Conservation (phyloP, 2,888 invertebrate genomes). For the Sabellastarte sp. region DNA sequence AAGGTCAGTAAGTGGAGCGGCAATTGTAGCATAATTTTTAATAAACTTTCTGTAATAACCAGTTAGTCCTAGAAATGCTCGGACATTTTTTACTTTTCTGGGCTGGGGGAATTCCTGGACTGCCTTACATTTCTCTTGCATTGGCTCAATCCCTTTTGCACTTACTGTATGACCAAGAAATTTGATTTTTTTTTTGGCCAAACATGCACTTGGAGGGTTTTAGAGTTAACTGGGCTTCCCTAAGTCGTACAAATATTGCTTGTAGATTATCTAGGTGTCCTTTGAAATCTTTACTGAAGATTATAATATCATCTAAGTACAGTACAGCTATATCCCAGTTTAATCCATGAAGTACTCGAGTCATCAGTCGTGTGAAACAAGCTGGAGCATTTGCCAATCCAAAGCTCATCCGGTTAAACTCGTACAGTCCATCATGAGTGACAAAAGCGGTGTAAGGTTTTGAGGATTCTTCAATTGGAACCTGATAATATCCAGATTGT, state of each 20-base stretch:
- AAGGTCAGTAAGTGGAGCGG: background rate
- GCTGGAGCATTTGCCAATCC: slow-evolving; percentile 1
- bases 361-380: background rate
- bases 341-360: background rate
- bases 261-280: background rate
- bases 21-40: background rate
- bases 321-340: background rate
- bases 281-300: background rate
- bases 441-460: slow-evolving; percentile 2
- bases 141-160: background rate
- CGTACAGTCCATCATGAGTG: background rate
- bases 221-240: background rate
- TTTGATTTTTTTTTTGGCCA: background rate
- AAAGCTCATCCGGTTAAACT: background rate
- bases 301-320: slow-evolving; percentile 1
- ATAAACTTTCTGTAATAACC: slow-evolving; percentile 1
- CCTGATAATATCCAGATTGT: background rate
- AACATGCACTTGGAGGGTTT: background rate
- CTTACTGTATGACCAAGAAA: slow-evolving; percentile 1
- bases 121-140: background rate
- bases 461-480: background rate
- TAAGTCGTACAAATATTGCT: background rate
- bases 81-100: background rate
- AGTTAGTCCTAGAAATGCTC: background rate
- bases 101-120: background rate